These are phyloP conservation scores for Phrynocephalus forsythii DNA, from an alignment of 2,797 vertebrate species.

Conservation along the genomic window DNA sequence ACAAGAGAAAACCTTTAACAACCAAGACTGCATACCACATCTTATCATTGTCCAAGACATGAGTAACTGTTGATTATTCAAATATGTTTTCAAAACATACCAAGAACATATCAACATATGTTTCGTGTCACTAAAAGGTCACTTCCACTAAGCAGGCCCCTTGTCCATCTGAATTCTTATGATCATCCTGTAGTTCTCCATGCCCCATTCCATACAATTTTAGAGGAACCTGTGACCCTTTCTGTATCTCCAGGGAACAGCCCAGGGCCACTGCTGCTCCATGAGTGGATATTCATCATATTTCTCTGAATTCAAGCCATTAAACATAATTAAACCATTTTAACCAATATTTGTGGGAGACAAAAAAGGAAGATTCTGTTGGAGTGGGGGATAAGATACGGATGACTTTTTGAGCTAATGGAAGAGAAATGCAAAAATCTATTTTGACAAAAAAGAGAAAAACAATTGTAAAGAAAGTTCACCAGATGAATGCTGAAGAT, in stretches of 20 bases:
- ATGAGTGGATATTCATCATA: background rate
- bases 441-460: conserved; percentile 4
- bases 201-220: background rate
- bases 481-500: no score
- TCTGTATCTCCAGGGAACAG: background rate
- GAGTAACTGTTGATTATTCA: background rate
- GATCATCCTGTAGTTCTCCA: background rate
- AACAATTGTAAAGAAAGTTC: no score
- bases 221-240: background rate
- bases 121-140: background rate
- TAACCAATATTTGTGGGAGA: background rate
- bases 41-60: background rate
- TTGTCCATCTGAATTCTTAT: background rate
- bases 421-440: background rate
- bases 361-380: background rate
- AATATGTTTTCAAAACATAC: conserved; percentile 24
- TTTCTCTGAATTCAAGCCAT: background rate
- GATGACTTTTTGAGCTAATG: background rate
- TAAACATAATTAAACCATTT: background rate
- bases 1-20: conserved; percentile 18
- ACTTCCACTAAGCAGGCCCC: background rate
- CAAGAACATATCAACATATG: background rate
- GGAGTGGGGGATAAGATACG: background rate
- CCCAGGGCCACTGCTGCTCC: background rate
- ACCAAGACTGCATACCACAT: background rate